phyloP scores from a whole-genome alignment of 2,888 invertebrate species.

The Netelia fuscicornis region DNA sequence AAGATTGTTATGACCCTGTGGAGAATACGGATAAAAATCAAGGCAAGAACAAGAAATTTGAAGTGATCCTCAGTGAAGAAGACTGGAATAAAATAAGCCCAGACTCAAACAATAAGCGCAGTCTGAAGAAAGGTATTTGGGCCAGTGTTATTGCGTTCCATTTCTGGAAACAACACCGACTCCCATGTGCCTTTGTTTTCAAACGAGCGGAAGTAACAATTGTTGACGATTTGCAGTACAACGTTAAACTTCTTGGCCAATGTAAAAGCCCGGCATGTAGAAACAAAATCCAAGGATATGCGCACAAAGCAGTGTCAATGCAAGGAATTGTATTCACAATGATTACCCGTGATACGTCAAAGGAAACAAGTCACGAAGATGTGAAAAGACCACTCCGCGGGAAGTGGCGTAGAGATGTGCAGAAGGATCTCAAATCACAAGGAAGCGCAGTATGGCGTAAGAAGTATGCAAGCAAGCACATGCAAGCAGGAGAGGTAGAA shows the following conservation, averaged over 20 bases:
- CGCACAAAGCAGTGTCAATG: background rate
- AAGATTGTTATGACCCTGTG: slow-evolving; percentile 21
- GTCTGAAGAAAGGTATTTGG: slow-evolving; percentile 56
- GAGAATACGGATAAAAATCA: background rate
- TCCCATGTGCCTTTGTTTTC: slow-evolving; percentile 59
- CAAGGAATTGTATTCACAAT: slow-evolving; percentile 16
- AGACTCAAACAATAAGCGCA: background rate
- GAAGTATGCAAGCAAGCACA: slow-evolving; percentile 43
- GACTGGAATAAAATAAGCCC: slow-evolving; percentile 58
- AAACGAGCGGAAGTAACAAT: slow-evolving; percentile 27
- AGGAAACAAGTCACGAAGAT: slow-evolving; percentile 34
- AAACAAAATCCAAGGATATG: slow-evolving; percentile 5
- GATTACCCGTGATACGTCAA: slow-evolving; percentile 35
- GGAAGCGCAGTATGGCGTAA: slow-evolving; percentile 38
- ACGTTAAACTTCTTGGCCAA: slow-evolving; percentile 17
- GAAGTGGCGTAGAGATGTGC: slow-evolving; percentile 33
- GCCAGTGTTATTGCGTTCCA: slow-evolving; percentile 50
- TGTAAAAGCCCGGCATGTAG: slow-evolving; percentile 36
- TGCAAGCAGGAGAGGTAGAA: slow-evolving; percentile 44
- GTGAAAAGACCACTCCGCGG: slow-evolving; percentile 54
- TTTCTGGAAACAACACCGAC: slow-evolving; percentile 58
- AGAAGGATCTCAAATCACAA: slow-evolving; percentile 49
- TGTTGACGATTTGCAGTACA: background rate
- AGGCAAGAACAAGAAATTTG: background rate
- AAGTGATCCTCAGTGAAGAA: background rate